Evolutionary conservation across 2,888 invertebrate species (phyloP).

Genomic region (Diplolepis rosae): DNA sequence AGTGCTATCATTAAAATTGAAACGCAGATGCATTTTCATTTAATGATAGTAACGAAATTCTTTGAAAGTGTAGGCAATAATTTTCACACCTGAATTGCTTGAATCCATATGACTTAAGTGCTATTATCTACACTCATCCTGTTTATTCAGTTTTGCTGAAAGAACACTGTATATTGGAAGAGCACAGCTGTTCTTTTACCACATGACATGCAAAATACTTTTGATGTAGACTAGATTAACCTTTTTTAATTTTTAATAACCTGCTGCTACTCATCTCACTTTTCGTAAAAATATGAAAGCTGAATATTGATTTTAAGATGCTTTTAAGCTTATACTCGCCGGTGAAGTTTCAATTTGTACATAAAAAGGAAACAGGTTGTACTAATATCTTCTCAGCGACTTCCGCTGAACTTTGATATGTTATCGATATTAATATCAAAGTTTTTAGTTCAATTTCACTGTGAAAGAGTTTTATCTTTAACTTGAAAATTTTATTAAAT

Average conservation of each 20-base stretch:
- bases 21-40: not conserved
- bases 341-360: not conserved
- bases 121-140: slow-evolving; percentile 14
- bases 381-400: no score
- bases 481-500: no score
- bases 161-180: slow-evolving; percentile 18
- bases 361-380: not conserved
- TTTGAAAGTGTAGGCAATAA: not conserved
- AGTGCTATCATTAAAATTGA: not conserved
- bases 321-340: not conserved
- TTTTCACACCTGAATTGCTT: slow-evolving; percentile 13
- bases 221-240: not conserved
- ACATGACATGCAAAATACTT: not conserved
- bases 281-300: not conserved
- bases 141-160: slow-evolving; percentile 26
- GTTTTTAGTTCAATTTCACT: no score
- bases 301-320: not conserved
- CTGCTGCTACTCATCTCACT: not conserved
- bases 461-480: no score
- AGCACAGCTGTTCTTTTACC: slow-evolving; percentile 22
- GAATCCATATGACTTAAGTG: not conserved
- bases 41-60: not conserved
- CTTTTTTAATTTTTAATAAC: not conserved
- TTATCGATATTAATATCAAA: no score
- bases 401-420: no score